Base-by-base conservation (phyloP, 2,113 vertebrate species). In the Synodontis membranacea region DNA sequence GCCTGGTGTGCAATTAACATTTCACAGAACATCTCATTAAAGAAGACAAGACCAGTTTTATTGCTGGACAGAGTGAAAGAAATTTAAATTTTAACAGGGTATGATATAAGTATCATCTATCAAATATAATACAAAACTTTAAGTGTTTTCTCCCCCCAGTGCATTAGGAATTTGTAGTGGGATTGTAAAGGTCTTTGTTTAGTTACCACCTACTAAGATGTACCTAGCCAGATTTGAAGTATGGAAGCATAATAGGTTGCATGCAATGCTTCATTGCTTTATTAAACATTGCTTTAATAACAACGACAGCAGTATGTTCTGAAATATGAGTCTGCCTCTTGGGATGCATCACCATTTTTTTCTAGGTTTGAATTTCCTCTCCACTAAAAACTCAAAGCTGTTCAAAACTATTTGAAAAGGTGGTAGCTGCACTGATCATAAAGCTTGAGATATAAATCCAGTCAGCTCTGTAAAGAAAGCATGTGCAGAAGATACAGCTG, bases 11-110 rank as follows among this genome's bases (percentile, higher is more conserved):
- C 94, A 92, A 95, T 94, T 94, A 93, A 94, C 90, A 90, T 91
- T 92, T 93, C 91, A 90, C 89, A 89, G 89, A 85, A 89, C 92
- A 92, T 94, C 92, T 93, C 92, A 93, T 94, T 93, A 93, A 85
- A 82, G 62, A 85, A 90, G 93, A 92, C 90, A 92, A 93, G 84
- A 66, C 70, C 74, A 68, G 81, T 88, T 88, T 86, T 86, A 84
- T 80, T 75, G n/a, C 86, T 8, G 86, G 75, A 81, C 62, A 80
- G 79, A 87, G 80, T 60, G 42, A 48, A 58, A 86, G 76, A 81
- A 85, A 89, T 89, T 68, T 82, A 89, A 83, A 85, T 85, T 89
- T 89, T 62, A 89, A 74, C 85, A 87, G 88, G 86, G 46, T 85
- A 85, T 82, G 72, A 87, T 86, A 84, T 88, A 80, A 86, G 80